A percentile compares a stretch with the other conserved stretches of the same genome.
Evolutionary conservation across 2,797 vertebrate species (phyloP).

Genomic region (Anniella stebbinsi): DNA sequence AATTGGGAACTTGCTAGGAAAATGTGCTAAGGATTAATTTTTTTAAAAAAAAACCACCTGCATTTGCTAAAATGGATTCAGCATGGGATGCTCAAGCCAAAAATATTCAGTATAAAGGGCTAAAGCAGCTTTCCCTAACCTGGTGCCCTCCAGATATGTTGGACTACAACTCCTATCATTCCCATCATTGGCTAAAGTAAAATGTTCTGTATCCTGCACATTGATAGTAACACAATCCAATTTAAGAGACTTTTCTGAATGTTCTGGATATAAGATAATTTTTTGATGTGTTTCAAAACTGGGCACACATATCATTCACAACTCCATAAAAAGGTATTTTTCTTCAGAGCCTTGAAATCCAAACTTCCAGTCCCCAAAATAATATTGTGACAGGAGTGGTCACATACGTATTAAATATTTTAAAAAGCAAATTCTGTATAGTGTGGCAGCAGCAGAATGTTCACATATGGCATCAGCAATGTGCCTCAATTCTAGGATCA

Average conservation of each 20-base stretch:
- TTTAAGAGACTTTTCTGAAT: neutral
- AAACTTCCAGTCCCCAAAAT: neutral
- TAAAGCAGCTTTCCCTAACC: neutral
- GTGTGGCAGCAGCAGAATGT: neutral
- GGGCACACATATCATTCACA: neutral
- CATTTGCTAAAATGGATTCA: constrained; percentile 17
- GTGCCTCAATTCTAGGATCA: too few relatives aligned
- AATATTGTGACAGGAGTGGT: neutral
- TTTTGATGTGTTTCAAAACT: neutral
- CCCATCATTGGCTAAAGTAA: neutral
- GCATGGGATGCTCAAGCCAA: constrained; percentile 18
- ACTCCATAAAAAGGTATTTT: neutral
- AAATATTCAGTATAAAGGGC: constrained; percentile 30
- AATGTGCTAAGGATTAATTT: neutral
- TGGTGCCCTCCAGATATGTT: neutral
- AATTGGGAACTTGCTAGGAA: constrained; percentile 32
- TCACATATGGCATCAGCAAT: neutral
- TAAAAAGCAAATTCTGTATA: too few relatives aligned
- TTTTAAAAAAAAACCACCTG: constrained; percentile 39
- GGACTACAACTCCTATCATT: neutral
- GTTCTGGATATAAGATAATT: neutral
- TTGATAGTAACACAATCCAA: neutral
- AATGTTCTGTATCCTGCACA: accelerated
- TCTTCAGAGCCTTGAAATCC: neutral
- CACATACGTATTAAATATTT: too few relatives aligned